Evolutionary conservation across 2,113 vertebrate species (phyloP).

Genomic region (Tylochromis polylepis): DNA sequence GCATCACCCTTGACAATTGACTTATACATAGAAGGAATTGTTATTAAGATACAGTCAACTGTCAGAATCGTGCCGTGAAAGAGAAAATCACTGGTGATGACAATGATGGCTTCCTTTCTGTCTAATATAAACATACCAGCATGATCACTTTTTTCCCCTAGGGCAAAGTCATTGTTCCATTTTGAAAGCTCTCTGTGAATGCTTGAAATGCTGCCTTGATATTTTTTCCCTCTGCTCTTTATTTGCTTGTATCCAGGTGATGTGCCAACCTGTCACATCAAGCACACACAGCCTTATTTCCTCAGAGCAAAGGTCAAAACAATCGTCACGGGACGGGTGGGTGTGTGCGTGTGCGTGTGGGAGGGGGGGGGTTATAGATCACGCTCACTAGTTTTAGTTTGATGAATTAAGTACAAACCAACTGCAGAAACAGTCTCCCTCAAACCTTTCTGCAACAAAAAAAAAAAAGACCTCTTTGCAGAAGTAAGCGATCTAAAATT

Average conservation of each 20-base stretch:
- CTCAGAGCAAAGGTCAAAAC: slow-evolving; percentile 69
- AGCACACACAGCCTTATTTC: slow-evolving; percentile 57
- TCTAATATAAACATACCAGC: slow-evolving; percentile 82
- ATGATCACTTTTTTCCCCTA: slow-evolving; percentile 72
- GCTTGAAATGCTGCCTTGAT: slow-evolving; percentile 71
- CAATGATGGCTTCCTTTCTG: slow-evolving; percentile 77
- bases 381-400: slow-evolving; percentile 10
- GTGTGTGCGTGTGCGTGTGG: neutral
- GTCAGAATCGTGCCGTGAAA: slow-evolving; percentile 56
- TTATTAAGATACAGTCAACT: slow-evolving; percentile 65
- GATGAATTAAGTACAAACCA: slow-evolving; percentile 28
- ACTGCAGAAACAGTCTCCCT: neutral
- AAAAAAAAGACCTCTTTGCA: neutral
- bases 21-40: slow-evolving; percentile 52
- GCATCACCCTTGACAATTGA: slow-evolving; percentile 50
- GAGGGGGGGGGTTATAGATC: neutral
- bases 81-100: slow-evolving; percentile 69
- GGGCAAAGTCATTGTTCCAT: slow-evolving; percentile 72
- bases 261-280: slow-evolving; percentile 70
- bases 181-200: slow-evolving; percentile 72
- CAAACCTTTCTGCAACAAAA: neutral
- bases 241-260: slow-evolving; percentile 72
- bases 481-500: neutral
- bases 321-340: slow-evolving; percentile 41
- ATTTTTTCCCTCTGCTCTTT: slow-evolving; percentile 58